These are phyloP conservation scores for Glossophaga mutica DNA, from an alignment of 2,797 vertebrate genomes.

Conservation along the genomic window DNA sequence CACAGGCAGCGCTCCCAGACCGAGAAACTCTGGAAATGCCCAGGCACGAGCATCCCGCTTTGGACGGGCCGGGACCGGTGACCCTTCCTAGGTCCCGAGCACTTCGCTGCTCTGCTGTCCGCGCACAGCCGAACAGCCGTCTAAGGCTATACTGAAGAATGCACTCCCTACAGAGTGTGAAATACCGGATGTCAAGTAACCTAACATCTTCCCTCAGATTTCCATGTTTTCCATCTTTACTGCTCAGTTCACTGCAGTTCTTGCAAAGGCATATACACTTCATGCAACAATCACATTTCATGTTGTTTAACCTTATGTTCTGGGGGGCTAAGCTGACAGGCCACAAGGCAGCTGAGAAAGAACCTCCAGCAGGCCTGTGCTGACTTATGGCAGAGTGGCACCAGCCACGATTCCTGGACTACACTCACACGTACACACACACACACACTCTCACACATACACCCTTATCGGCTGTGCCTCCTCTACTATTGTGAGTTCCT, in stretches of 20 bases:
- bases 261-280: not conserved
- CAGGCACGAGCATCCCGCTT: slow-evolving; percentile 16
- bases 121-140: not conserved
- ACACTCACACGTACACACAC: not conserved
- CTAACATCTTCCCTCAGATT: not conserved
- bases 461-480: not conserved
- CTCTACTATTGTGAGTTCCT: not conserved
- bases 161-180: not conserved
- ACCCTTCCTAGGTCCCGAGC: not conserved
- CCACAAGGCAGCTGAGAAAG: slow-evolving; percentile 1
- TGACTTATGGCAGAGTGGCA: not conserved
- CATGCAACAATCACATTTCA: not conserved
- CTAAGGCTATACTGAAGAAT: not conserved
- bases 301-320: not conserved
- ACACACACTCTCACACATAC: not conserved
- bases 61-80: not conserved
- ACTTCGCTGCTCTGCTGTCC: not conserved
- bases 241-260: not conserved
- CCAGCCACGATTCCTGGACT: not conserved
- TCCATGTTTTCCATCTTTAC: not conserved
- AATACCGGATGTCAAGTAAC: not conserved
- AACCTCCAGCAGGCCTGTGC: not conserved
- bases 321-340: not conserved
- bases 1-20: not conserved
- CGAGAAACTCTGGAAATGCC: not conserved